phyloP scores from a whole-genome alignment of 2,888 invertebrate species.

The Eupsilia transversa region DNA sequence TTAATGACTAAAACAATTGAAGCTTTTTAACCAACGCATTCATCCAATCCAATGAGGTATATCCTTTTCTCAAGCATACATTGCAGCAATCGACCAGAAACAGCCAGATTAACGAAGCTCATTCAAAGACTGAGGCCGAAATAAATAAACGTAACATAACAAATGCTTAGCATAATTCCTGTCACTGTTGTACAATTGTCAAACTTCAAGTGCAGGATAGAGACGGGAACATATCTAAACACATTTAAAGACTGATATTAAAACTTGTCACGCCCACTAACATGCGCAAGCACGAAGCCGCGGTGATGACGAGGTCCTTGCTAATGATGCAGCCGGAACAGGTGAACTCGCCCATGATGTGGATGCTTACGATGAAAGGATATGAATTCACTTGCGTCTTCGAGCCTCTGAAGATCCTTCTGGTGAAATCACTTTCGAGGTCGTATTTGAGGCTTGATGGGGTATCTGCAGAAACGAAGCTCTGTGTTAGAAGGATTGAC shows the following conservation, averaged over 20 bases:
- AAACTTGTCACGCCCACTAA: conserved; percentile 53
- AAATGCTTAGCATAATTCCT: not conserved
- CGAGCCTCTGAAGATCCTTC: conserved; percentile 69
- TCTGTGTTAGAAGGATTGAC: not conserved
- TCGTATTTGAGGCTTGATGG: conserved; percentile 12
- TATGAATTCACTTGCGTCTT: conserved; percentile 63
- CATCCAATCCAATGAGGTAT: not conserved
- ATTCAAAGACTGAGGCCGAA: too few species aligned
- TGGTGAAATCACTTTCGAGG: conserved; percentile 28
- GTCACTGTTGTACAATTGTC: not conserved
- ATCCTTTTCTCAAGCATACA: not conserved
- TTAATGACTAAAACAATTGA: too few species aligned
- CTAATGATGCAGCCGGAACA: conserved; percentile 75
- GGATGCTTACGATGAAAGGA: conserved; percentile 75
- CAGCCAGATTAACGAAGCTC: not conserved
- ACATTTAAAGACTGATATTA: not conserved
- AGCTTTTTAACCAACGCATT: not conserved
- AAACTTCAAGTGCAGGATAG: not conserved
- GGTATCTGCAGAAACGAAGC: conserved; percentile 18
- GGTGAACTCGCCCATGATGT: conserved; percentile 66
- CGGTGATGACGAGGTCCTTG: conserved; percentile 73
- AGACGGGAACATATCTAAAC: not conserved
- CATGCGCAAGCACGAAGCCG: conserved; percentile 77
- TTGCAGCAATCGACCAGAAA: not conserved
- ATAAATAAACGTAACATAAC: not conserved